phyloP scores from a whole-genome alignment of 2,113 vertebrate genomes.

The Condylura cristata region DNA sequence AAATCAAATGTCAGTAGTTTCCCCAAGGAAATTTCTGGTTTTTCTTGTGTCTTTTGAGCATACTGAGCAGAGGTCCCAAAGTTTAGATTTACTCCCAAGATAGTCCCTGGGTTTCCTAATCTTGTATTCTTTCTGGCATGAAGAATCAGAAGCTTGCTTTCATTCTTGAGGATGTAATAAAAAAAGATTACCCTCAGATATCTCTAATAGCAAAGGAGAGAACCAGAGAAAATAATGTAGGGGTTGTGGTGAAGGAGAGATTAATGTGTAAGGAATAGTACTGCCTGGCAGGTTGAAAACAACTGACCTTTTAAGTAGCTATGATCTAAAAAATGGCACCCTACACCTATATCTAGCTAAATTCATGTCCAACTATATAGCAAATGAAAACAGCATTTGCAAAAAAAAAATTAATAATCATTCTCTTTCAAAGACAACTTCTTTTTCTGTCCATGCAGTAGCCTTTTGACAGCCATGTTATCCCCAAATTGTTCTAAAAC shows the following conservation, averaged over 20 bases:
- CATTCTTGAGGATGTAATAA: background rate
- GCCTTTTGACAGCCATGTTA: constrained; percentile 54
- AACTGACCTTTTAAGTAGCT: constrained; percentile 26
- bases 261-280: background rate
- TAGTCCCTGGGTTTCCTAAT: background rate
- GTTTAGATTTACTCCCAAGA: background rate
- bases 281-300: background rate
- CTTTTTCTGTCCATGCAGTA: constrained; percentile 46
- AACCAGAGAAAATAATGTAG: background rate
- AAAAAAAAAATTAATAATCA: constrained; percentile 9
- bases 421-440: constrained; percentile 10
- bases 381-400: constrained; percentile 8
- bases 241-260: no score
- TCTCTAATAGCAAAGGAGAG: background rate
- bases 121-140: background rate
- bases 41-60: background rate
- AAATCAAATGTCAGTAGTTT: background rate
- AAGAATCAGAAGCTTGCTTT: background rate
- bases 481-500: constrained; percentile 55
- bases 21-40: background rate
- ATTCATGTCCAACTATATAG: background rate
- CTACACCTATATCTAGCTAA: background rate
- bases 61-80: background rate
- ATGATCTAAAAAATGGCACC: background rate
- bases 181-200: background rate